Evolutionary conservation across 2,888 invertebrate species (phyloP).

Genomic region (Leptinotarsa peninsularis): DNA sequence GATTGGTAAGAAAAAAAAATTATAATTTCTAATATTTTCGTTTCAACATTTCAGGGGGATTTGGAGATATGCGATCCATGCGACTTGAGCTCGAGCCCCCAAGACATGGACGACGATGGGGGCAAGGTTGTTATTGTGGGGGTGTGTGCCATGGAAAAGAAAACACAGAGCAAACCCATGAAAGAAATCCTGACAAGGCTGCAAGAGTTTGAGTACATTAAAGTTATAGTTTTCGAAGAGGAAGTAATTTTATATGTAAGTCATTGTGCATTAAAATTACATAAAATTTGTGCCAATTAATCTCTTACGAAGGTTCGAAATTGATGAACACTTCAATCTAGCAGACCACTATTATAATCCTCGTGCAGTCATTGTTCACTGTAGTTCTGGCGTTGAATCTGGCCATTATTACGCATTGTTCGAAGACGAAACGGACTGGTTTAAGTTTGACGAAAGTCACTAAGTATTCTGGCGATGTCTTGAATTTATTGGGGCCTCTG

Average conservation of each 20-base stretch:
- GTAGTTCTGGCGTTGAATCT: no score
- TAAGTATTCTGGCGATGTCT: no score
- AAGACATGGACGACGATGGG: conserved; percentile 70
- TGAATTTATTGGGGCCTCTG: no score
- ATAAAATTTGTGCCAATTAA: no score
- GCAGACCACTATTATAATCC: no score
- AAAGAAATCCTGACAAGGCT: conserved; percentile 96
- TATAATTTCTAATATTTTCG: neutral
- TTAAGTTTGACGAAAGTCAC: no score
- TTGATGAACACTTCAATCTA: no score
- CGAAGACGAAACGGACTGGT: no score
- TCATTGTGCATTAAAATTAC: neutral
- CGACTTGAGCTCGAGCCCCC: conserved; percentile 64
- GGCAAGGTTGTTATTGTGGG: conserved; percentile 96
- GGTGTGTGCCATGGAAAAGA: conserved; percentile 99
- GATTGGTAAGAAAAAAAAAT: no score
- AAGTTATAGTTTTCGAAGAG: conserved; percentile 95
- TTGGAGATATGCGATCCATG: conserved; percentile 79
- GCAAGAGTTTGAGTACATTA: conserved; percentile 96
- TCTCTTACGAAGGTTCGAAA: no score
- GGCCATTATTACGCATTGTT: no score
- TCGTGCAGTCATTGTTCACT: no score
- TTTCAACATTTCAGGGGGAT: conserved; percentile 72
- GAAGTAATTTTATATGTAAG: conserved; percentile 91
- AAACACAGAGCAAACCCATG: conserved; percentile 99